Base-by-base conservation (phyloP, 2,888 invertebrate species). In the Polydrusus pterygomalis region DNA sequence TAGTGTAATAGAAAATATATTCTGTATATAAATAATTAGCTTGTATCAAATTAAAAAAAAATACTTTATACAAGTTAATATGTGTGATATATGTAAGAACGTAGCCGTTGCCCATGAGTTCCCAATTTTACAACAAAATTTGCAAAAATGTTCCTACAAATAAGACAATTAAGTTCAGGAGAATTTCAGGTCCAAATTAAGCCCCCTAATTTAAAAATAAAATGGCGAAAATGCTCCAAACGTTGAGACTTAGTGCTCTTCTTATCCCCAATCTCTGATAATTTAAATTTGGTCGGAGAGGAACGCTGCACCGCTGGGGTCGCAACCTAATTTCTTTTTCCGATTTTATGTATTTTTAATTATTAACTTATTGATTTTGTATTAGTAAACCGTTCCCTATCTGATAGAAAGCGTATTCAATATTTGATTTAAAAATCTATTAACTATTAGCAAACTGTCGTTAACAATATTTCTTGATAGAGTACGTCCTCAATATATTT, bases 341-440 rank as follows among this genome's bases (percentile, higher is more conserved):
- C 58, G 58, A 38, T 60, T 60, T 60, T 60, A 60, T 60, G 58
- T 60, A 60, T 60, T 60, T 60, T 60, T 60, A 60, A 60, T 60
- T 60, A 60, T 60, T 60, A 38, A 60, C 38, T 38, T 60, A 60
- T 60, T 18, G 58, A 60, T 60, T 60, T 60, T 60, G 58, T 40
- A 18, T 60, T 60, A 60, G 58, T 38, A 38, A 11, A 0, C 58
- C 11, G 1, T 58, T 17, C 38, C 15, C 38, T 10, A 11, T 60
- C 17, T 38, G 10, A 38, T 30, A 54, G 2, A 10, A 51, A 10
- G 8, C 20, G 10, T 56, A 51, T 15, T 17, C 2, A 17, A 17
- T 10, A 34, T 34, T 43, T 43, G 43, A 43, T 43, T 43, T 43
- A 11, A 43, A n/a, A n/a, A n/a, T n/a, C n/a, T n/a, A n/a, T n/a